phyloP scores from a whole-genome alignment of 2,113 vertebrate species.

The Scomber japonicus region DNA sequence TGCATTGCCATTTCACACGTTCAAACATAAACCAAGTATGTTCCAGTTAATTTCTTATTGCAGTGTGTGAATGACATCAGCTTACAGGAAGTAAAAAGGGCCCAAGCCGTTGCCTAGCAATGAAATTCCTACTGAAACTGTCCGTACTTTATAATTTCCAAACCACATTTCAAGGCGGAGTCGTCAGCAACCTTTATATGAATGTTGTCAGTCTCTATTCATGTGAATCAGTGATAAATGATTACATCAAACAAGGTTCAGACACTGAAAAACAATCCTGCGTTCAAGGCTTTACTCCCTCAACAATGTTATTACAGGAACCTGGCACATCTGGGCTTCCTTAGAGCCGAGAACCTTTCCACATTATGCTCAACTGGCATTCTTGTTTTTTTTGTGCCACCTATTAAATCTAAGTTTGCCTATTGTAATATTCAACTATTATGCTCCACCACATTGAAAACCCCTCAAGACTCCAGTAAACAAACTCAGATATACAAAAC shows the following conservation, averaged over 20 bases:
- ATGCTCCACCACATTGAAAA: neutral
- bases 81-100: slow-evolving; percentile 14
- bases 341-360: neutral
- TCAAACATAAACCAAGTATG: neutral
- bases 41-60: neutral
- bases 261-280: neutral
- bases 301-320: slow-evolving; percentile 9
- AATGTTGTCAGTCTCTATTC: neutral
- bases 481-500: neutral
- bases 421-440: neutral
- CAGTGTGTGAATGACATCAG: neutral
- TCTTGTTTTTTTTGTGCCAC: slow-evolving; percentile 3
- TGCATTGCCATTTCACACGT: neutral
- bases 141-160: too few relatives aligned
- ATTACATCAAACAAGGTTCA: too few relatives aligned
- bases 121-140: neutral
- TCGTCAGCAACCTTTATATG: neutral
- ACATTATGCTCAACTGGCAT: neutral
- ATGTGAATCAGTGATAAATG: neutral
- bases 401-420: neutral
- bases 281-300: neutral
- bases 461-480: neutral
- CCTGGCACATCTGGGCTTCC: slow-evolving; percentile 14
- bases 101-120: neutral
- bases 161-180: too few relatives aligned